Evolutionary conservation across 2,888 invertebrate species (phyloP).

Genomic region (Frankliniella intonsa): DNA sequence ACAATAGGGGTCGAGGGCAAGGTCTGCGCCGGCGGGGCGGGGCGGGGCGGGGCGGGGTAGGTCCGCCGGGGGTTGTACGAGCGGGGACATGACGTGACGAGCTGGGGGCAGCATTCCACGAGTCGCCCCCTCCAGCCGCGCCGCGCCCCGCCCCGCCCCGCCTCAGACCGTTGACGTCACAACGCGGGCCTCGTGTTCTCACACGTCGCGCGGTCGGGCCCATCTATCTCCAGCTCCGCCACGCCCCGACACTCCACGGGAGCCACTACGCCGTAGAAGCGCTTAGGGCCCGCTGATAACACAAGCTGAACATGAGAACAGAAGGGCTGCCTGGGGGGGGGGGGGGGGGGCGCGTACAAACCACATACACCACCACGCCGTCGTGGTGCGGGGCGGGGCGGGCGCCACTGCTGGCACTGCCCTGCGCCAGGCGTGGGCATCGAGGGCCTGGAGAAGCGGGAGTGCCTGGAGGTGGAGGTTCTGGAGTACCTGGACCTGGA

Average conservation of each 20-base stretch:
- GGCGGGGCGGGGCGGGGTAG: not conserved
- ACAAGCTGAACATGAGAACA: too few species aligned
- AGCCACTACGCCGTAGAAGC: not conserved
- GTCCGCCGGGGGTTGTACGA: not conserved
- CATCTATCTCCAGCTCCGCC: not conserved
- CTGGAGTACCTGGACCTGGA: too few species aligned
- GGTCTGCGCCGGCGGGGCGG: constrained; percentile 4
- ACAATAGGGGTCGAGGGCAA: not conserved
- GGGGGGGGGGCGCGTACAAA: not conserved
- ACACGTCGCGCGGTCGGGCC: not conserved
- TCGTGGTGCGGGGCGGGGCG: too few species aligned
- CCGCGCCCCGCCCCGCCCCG: not conserved
- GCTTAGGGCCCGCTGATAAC: not conserved
- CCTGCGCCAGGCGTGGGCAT: too few species aligned
- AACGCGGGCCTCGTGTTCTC: not conserved
- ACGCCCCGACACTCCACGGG: not conserved
- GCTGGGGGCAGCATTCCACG: not conserved
- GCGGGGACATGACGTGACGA: not conserved
- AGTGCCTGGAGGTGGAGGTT: too few species aligned
- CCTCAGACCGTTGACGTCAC: constrained; percentile 6
- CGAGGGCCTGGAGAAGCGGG: not conserved
- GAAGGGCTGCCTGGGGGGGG: too few species aligned
- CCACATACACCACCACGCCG: not conserved
- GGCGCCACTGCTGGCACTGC: too few species aligned
- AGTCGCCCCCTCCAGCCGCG: not conserved